Evolutionary conservation across 1,140 invertebrate species (phyloP).

Genomic region (Penaeus indicus): DNA sequence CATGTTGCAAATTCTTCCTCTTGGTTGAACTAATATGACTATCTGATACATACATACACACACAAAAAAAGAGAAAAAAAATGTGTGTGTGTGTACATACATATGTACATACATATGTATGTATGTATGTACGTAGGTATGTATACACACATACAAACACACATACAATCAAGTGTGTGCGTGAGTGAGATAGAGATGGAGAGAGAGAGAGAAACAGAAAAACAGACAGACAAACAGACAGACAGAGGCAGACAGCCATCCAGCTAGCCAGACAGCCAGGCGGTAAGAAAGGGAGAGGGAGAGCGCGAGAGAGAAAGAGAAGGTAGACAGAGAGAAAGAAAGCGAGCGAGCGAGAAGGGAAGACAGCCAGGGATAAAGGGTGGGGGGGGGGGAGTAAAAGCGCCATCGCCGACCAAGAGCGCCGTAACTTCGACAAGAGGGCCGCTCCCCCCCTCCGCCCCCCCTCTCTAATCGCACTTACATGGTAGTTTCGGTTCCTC

Average conservation of each 20-base stretch:
- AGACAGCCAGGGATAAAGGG: neutral
- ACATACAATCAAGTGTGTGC: too few species aligned
- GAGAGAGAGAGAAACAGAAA: too few species aligned
- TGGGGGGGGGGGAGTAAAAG: neutral
- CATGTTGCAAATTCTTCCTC: too few species aligned
- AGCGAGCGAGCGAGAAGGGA: neutral
- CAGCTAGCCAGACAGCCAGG: neutral
- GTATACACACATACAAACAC: too few species aligned
- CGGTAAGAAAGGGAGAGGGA: neutral
- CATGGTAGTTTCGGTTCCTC: constrained; percentile 52
- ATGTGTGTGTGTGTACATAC: too few species aligned
- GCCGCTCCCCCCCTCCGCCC: neutral
- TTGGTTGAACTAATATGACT: too few species aligned
- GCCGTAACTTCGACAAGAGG: constrained; percentile 34
- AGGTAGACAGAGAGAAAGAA: neutral
- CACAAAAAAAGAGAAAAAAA: too few species aligned
- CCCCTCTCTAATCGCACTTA: constrained; percentile 44
- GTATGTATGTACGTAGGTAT: too few species aligned
- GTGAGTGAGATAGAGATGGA: too few species aligned
- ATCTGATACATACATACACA: too few species aligned
- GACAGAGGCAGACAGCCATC: constrained; percentile 25
- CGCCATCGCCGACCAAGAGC: constrained; percentile 35
- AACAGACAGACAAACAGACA: constrained; percentile 17
- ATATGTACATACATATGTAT: too few species aligned
- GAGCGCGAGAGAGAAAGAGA: constrained; percentile 29